Evolutionary conservation across 2,113 vertebrate genomes (phyloP).

Genomic region (Thomomys bottae): DNA sequence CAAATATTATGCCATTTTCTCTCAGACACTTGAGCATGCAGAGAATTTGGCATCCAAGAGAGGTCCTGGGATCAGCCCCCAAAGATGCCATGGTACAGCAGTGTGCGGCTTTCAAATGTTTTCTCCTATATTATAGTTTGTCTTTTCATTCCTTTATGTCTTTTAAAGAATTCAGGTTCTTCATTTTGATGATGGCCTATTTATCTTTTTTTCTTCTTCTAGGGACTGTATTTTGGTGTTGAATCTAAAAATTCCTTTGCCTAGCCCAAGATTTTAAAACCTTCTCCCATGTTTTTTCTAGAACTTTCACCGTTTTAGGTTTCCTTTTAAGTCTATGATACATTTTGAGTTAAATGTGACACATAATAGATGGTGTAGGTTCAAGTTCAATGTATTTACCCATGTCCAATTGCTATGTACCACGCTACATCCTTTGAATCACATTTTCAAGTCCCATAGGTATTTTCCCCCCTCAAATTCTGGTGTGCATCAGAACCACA

Average conservation of each 20-base stretch:
- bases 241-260: neutral
- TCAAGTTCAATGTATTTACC: neutral
- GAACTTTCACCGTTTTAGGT: neutral
- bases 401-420: neutral
- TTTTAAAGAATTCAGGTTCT: neutral
- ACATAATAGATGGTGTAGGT: neutral
- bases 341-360: neutral
- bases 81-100: neutral
- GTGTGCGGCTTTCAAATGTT: neutral
- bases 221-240: neutral
- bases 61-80: neutral
- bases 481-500: neutral
- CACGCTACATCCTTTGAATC: neutral
- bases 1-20: no score
- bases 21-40: neutral
- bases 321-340: neutral
- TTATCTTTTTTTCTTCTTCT: neutral
- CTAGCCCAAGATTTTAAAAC: neutral
- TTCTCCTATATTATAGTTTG: slow-evolving; percentile 1
- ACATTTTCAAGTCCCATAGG: neutral
- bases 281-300: neutral
- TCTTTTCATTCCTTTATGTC: slow-evolving; percentile 14
- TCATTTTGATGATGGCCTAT: neutral
- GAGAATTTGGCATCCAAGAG: neutral
- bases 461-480: slow-evolving; percentile 5